phyloP scores from a whole-genome alignment of 1,140 invertebrate species.

The Megathymus violae region DNA sequence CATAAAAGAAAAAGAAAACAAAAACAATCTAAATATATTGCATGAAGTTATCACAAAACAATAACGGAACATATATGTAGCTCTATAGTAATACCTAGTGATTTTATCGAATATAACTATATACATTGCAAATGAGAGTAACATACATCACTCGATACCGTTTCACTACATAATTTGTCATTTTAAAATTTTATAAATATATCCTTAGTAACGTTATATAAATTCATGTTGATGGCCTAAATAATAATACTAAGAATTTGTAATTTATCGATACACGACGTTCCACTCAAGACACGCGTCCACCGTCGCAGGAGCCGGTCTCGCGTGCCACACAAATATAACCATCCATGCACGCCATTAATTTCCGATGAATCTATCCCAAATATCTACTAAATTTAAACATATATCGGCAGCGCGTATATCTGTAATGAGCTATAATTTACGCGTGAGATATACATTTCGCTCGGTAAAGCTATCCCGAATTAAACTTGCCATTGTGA shows the following conservation, averaged over 20 bases:
- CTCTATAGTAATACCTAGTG: constrained; percentile 53
- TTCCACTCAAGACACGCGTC: background rate
- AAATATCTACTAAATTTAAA: constrained; percentile 53
- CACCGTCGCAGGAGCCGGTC: background rate
- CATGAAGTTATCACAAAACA: constrained; percentile 71
- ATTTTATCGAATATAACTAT: constrained; percentile 70
- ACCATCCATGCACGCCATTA: constrained; percentile 28
- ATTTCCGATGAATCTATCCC: constrained; percentile 37
- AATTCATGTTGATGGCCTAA: constrained; percentile 75
- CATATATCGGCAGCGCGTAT: constrained; percentile 56
- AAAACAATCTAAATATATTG: constrained; percentile 63
- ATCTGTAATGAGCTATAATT: constrained; percentile 64
- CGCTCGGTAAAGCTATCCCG: constrained; percentile 56
- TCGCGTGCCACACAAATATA: constrained; percentile 10
- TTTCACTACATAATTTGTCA: constrained; percentile 77
- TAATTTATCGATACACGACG: constrained; percentile 34
- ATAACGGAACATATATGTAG: constrained; percentile 49
- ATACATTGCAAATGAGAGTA: constrained; percentile 77
- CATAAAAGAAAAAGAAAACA: constrained; percentile 42
- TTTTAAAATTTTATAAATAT: constrained; percentile 75
- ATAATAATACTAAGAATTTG: constrained; percentile 76
- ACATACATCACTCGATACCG: constrained; percentile 60
- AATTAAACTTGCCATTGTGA: constrained; percentile 43
- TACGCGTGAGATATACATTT: constrained; percentile 69
- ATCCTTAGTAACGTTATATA: constrained; percentile 70